Percentiles rank a stretch among this genome's conserved stretches.
Evolutionary conservation across 2,797 vertebrate species (phyloP).

Genomic region (Arnoldichthys spilopterus): DNA sequence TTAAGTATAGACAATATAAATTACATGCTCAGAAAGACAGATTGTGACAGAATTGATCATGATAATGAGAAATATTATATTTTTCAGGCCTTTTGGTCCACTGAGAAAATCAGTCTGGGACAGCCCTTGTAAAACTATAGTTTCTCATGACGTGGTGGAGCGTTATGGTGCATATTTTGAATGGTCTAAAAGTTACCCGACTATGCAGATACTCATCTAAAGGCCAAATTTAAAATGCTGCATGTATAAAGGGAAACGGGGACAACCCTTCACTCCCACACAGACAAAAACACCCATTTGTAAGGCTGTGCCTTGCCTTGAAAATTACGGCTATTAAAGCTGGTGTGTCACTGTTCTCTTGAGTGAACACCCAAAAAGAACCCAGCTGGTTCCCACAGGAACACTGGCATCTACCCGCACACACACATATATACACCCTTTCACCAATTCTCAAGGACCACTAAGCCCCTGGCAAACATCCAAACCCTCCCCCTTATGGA

Average conservation of each 20-base stretch:
- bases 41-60: too few relatives aligned
- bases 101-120: too few relatives aligned
- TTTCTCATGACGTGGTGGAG: background rate
- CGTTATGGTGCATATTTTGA: background rate
- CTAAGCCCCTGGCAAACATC: constrained; percentile 64
- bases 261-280: background rate
- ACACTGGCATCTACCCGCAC: constrained; percentile 28
- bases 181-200: background rate
- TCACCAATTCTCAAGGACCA: constrained; percentile 61
- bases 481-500: constrained; percentile 52
- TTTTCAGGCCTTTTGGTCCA: too few relatives aligned
- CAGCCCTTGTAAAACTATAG: too few relatives aligned
- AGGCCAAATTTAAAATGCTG: background rate
- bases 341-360: background rate
- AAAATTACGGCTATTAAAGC: constrained; percentile 24
- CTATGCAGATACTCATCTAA: background rate
- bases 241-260: background rate
- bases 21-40: too few relatives aligned
- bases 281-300: background rate
- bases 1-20: too few relatives aligned
- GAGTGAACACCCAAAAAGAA: constrained; percentile 33
- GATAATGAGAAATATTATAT: too few relatives aligned
- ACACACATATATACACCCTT: constrained; percentile 21
- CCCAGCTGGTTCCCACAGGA: constrained; percentile 24
- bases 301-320: background rate